These are phyloP conservation scores for Muraenolepis orangiensis DNA, from an alignment of 2,797 vertebrate species.

Conservation along the genomic window DNA sequence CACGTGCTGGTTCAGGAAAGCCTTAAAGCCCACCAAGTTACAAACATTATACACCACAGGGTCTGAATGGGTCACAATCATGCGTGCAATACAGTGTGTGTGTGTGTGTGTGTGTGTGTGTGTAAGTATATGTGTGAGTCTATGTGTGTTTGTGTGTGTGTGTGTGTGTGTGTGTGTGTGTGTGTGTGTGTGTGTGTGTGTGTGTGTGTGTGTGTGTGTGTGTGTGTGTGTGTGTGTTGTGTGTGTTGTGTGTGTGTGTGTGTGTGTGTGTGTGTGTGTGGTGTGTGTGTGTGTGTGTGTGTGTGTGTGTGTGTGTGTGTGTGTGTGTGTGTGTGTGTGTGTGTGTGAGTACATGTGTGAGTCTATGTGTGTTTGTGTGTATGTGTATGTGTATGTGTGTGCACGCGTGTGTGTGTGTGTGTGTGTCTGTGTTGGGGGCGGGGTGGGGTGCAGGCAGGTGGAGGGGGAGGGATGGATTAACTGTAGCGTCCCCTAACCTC, in stretches of 20 bases:
- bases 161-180: neutral
- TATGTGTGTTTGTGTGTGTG: too few relatives aligned
- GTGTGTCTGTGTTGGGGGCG: neutral
- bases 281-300: too few relatives aligned
- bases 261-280: too few relatives aligned
- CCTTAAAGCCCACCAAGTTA: neutral
- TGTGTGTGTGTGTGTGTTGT: too few relatives aligned
- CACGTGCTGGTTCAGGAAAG: neutral
- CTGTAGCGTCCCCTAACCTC: constrained; percentile 64
- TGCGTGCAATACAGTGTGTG: constrained; percentile 41
- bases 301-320: too few relatives aligned
- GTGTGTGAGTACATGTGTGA: too few relatives aligned
- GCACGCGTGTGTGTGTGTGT: neutral
- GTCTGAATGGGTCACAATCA: neutral
- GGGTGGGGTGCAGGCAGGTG: constrained; percentile 17
- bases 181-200: neutral
- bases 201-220: too few relatives aligned
- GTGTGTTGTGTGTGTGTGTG: too few relatives aligned
- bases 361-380: neutral
- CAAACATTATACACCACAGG: neutral
- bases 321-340: too few relatives aligned
- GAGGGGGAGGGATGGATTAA: constrained; percentile 70
- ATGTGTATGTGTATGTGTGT: neutral
- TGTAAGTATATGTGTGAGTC: too few relatives aligned
- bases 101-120: constrained; percentile 20